Evolutionary conservation across 2,113 vertebrate species (phyloP).

Genomic region (Thalassarche chlororhynchos): DNA sequence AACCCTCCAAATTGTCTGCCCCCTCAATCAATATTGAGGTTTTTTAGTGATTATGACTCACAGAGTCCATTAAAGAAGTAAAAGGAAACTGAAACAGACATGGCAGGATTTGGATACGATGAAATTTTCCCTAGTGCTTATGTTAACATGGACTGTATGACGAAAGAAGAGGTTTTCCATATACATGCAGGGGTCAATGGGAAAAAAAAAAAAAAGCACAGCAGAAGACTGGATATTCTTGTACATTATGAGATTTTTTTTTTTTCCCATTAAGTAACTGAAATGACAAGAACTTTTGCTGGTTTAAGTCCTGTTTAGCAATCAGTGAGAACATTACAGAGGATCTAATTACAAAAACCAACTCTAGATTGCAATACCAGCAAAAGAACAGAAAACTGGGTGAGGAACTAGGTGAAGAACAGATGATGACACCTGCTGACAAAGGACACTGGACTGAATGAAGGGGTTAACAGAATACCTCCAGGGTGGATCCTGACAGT

Average conservation of each 20-base stretch:
- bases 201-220: background rate
- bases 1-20: background rate
- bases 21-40: background rate
- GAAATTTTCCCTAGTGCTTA: background rate
- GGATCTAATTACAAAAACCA: background rate
- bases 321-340: background rate
- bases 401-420: background rate
- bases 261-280: background rate
- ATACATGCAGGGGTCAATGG: background rate
- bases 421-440: background rate
- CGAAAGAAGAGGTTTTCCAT: background rate
- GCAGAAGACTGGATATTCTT: background rate
- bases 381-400: background rate
- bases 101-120: background rate
- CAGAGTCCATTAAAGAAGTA: background rate
- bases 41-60: background rate
- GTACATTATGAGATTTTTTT: background rate
- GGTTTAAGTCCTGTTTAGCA: background rate
- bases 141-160: background rate
- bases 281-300: background rate
- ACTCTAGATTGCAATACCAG: background rate
- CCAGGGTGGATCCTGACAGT: background rate
- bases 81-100: background rate
- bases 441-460: background rate
- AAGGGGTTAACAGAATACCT: background rate